Base-by-base conservation (phyloP, 2,113 vertebrate genomes). In the Forbesichthys agassizii region DNA sequence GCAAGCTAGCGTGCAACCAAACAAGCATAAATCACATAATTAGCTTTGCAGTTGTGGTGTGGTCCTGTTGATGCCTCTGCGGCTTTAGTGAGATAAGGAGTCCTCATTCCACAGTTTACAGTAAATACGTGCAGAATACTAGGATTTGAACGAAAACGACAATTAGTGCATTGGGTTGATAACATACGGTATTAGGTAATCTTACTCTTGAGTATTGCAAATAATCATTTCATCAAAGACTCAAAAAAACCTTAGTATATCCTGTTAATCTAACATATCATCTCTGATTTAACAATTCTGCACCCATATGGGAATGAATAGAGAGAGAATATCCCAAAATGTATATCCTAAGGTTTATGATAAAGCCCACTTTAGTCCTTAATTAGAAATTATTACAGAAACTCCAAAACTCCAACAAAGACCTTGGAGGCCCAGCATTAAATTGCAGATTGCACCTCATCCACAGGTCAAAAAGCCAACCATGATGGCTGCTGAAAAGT, bases 1-100 rank as follows among this genome's bases (percentile, higher is more conserved):
- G 86, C 84, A 87, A 82, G 77, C 82, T 84, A 84, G 88, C 82
- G 86, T 77, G 83, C 79, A 77, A 78, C 74, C 77, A 86, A 88
- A 89, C 83, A 83, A 74, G 80, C 85, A 87, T 88, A 86, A 89
- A 91, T 90, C 88, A 88, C 75, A 78, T 86, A 86, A 89, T 88
- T 89, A 88, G 71, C 76, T 78, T 64, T 83, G 88, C 86, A 87
- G 85, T 87, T 89, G 84, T 77, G 80, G 79, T 64, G 69, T 1
- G 55, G 81, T 80, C 80, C 85, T 85, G 75, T 77, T 69, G 81
- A 89, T 87, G 84, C 81, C 82, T 91, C 84, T 59, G 85, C 81
- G 87, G 84, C 77, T 80, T 81, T 74, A 77, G 78, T 5, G 59
- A 86, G 84, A 90, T 87, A 91, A 88, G 84, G 74, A 78, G 77